Percentiles rank a stretch among this genome's conserved stretches.
Conservation (phyloP, 2,113 vertebrate genomes). For the Sturnus vulgaris region DNA sequence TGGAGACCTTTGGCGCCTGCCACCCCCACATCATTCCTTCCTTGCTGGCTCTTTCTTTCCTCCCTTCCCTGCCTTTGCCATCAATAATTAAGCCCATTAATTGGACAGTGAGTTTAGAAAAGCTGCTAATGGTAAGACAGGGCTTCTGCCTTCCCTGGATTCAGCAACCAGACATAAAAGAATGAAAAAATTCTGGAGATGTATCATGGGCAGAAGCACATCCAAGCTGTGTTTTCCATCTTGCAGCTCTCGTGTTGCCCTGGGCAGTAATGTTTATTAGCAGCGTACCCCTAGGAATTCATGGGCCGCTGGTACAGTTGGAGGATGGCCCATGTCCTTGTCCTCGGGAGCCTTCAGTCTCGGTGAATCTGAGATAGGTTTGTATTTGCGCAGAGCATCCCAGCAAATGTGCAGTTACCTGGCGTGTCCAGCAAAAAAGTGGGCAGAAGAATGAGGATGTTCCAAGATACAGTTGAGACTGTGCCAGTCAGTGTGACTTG, state of each 20-base stretch:
- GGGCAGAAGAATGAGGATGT: neutral
- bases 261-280: neutral
- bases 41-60: neutral
- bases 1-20: conserved; percentile 20
- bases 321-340: neutral
- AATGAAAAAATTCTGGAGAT: neutral
- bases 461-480: neutral
- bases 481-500: neutral
- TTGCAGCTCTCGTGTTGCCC: neutral
- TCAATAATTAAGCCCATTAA: conserved; percentile 45
- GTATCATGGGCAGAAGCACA: neutral
- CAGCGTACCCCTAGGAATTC: neutral
- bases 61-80: conserved; percentile 8
- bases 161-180: neutral
- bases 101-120: conserved; percentile 4
- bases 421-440: neutral
- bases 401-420: accelerated
- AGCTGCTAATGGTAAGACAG: neutral
- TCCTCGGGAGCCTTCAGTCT: neutral
- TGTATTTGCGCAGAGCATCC: neutral
- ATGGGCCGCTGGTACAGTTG: neutral
- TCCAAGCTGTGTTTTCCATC: neutral
- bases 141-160: neutral
- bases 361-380: neutral
- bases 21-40: conserved; percentile 28